Evolutionary conservation across 2,113 vertebrate species (phyloP), one percentile per base, ranked within the genome.

Genomic region (Neodontobutis hainanensis): DNA sequence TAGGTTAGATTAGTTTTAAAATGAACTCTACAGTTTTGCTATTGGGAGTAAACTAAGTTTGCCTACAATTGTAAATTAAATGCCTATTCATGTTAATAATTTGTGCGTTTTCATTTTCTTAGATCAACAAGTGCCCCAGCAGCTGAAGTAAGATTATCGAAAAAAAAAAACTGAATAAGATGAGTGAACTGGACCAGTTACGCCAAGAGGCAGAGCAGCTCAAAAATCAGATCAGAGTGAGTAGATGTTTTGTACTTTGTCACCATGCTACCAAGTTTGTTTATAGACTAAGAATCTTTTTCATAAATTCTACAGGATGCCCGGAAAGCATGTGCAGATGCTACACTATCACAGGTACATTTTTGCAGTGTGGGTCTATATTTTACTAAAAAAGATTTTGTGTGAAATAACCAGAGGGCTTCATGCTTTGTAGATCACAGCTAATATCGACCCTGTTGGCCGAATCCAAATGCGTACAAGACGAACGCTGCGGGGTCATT

Each of bases 201-300:
- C 97, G 97, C 93, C 97, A 99, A 93, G 97, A 99, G 95, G 97
- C 97, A 27, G 97, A 99, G 84, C 97, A 99, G 81, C 97, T 99
- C 80, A 99, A 98, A 91, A 99, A 96, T 90, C 97, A 99, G 90
- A 99, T 99, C 89, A 90, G 96, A 95, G 97, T 99, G 77, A 11
- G 95, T 95, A 74, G n/a, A 6, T 40, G 15, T 58, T 42, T 43
- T 15, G 14, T 35, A 51, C n/a, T 32, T 11, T 38, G 0, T 12
- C 0, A 40, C 11, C 10, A 1, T 32, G 35, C 14, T 27, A 44
- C 2, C 4, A 3, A 10, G 3, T 51, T 3, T 3, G 11, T 19
- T 46, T 11, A 57, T 19, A 40, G 1, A 42, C 56, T 9, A n/a
- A 53, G 4, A 71, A 66, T 42, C 34, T 35, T 2, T 34, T 11